Evolutionary conservation across 2,888 invertebrate genomes (phyloP), one percentile per base, ranked within the genome.

Genomic region (Apamea crenata): DNA sequence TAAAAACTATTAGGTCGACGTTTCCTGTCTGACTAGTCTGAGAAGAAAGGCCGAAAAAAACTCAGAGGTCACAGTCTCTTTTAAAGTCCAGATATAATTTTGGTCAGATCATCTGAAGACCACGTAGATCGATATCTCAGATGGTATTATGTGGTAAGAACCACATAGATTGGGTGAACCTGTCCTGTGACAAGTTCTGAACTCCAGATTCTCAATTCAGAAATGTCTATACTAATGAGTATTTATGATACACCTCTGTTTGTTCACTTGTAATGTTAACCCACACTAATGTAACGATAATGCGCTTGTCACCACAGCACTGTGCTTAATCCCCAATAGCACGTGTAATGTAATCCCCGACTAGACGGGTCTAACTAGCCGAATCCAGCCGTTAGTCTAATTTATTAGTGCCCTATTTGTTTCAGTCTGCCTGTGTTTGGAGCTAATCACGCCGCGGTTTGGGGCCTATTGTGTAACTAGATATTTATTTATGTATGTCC

Each of bases 391-490:
- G 83, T 83, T 86, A 75, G 72, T 32, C 50, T 73, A 75, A 79
- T 86, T 79, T 83, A 86, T 84, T 86, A 83, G 79, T 21, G 40
- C 2, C 14, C 67, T 65, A 78, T 85, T 84, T 78, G 84, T 81
- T 85, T 69, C 59, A 67, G 80, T 40, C 40, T 16, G 32, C 18
- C 32, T 63, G 29, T 16, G 65, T 70, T 77, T 67, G 32, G 74
- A 63, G 36, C 73, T 82, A 74, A 85, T 82, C 82, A 77, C 63
- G n/a, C 12, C 29, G 78, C 40, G 74, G 82, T 84, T 50, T 25
- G 36, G 25, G 18, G 73, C 66, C 21, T 40, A 50, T 50, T 69
- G 40, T 71, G 53, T 50, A 66, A 74, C 25, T 61, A 29, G 25
- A 25, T 78, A 53, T 25, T 44, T 61, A 61, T 47, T 40, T 61